Evolutionary conservation across 2,888 invertebrate species (phyloP), one percentile per base, ranked within the genome.

Genomic region (Copidosoma aretas): DNA sequence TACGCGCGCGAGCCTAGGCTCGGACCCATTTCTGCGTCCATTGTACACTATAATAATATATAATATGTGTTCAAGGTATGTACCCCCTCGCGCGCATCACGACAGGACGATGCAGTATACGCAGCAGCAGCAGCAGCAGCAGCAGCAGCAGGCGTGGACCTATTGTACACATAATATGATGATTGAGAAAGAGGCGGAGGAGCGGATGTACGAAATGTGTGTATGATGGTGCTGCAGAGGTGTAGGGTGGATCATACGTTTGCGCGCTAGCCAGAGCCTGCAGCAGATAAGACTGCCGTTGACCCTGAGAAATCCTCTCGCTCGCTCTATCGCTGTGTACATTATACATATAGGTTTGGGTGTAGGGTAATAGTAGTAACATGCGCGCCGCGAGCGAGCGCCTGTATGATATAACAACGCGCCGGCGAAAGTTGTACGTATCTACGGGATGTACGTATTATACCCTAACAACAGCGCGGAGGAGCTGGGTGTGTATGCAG

Each of bases 261-360:
- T 17, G 43, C 14, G 4, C 43, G 43, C 43, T 17, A 46, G 15
- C 8, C 41, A 12, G 70, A 64, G 60, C 70, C 70, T 12, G 41
- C 12, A n/a, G n/a, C n/a, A n/a, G n/a, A n/a, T n/a, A n/a, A n/a
- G n/a, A n/a, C 72, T 71, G 70, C 71, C 70, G 73, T 72, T 75
- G 76, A 76, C 76, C 76, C 75, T 75, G 75, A 72, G 70, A 74
- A 75, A 76, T 75, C 75, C 73, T 73, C 73, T 73, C 71, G 69
- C 70, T 71, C 49, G 56, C n/a, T 54, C 12, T 12, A 57, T 59
- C 64, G 15, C 64, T 17, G n/a, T 17, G n/a, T 19, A 4, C 39
- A 32, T 32, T 32, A 8, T 32, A 32, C 32, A 8, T 32, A 8
- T 32, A 8, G 3, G 32, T 32, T 3, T 32, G 32, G 3, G 32